Conservation (phyloP, 2,888 invertebrate genomes). For the Onchidella celtica region DNA sequence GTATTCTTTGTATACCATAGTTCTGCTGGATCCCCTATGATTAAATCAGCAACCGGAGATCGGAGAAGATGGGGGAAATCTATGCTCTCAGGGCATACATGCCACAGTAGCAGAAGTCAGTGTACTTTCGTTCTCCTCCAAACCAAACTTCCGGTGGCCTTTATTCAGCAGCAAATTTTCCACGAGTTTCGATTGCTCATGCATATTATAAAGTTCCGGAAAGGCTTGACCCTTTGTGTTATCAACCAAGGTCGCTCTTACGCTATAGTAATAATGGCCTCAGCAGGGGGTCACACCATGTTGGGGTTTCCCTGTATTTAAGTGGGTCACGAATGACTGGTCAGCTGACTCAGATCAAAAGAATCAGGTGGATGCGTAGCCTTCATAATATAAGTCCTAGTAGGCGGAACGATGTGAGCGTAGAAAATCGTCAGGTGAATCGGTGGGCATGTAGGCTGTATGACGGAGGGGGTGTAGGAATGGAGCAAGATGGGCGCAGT, state of each 20-base stretch:
- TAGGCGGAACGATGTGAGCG: background rate
- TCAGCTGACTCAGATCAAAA: background rate
- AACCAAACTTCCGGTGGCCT: background rate
- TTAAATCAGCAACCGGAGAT: too few relatives aligned
- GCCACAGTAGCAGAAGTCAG: too few relatives aligned
- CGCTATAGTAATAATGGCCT: constrained; percentile 26
- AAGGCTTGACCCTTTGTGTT: background rate
- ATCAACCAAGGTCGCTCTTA: constrained; percentile 38
- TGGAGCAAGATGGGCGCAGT: background rate
- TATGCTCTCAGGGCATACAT: too few relatives aligned
- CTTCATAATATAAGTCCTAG: background rate
- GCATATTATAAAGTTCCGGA: constrained; percentile 30
- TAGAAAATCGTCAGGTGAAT: background rate
- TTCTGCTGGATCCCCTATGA: too few relatives aligned
- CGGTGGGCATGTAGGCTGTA: background rate
- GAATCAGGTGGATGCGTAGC: background rate
- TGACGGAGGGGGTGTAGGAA: background rate
- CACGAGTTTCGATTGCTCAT: background rate
- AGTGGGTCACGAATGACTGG: background rate
- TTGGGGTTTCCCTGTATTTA: background rate
- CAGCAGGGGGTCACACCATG: background rate
- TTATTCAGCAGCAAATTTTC: background rate
- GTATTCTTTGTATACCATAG: too few relatives aligned
- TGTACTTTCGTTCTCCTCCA: background rate
- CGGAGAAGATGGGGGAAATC: too few relatives aligned